Base-by-base conservation (phyloP, 1,140 invertebrate species). In the Pristionchus pacificus region DNA sequence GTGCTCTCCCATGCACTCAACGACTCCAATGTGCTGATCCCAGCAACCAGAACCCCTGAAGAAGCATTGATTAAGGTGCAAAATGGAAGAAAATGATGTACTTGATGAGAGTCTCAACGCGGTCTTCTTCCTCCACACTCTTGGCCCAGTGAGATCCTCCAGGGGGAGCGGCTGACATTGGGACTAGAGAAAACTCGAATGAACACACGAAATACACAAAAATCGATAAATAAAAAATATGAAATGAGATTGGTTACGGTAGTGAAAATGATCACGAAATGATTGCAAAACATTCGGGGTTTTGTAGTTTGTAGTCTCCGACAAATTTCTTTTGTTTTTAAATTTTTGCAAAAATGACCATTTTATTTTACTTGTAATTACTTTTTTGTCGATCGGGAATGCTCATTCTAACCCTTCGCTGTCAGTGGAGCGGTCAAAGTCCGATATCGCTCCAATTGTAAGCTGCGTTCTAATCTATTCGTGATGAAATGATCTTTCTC, bases 1-100 rank as follows among this genome's bases (percentile, higher is more conserved):
- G 15, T 66, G 33, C 15, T 74, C 73, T 33, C 63, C 49, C 73
- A 74, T 74, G 64, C 73, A 74, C 38, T 71, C 68, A 19, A 74
- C 72, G 15, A 74, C 68, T 58, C 32, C 63, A 2, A 71, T 29
- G 57, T 74, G 73, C 19, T 60, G 28, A 58, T 74, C 69, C 73
- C 68, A 74, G 68, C 73, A 74, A 0, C 73, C 73, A n/a, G 63
- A 66, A 29, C 60, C 59, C 15, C 70, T 62, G 38, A 68, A 68
- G 33, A 29, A n/a, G 1, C 13, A 58, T 13, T n/a, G n/a, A n/a
- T 66, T 66, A 29, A 2, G 1, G 1, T 29, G 1, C 25, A 28
- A 38, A 66, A 57, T 66, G 57, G 65, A 28, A 58, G 57, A 38
- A 65, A 49, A 31, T 14, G 38, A 1, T 32, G 10, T 58, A 66